Conservation (phyloP, 1,140 invertebrate genomes). For the Hesperophylax magnus region DNA sequence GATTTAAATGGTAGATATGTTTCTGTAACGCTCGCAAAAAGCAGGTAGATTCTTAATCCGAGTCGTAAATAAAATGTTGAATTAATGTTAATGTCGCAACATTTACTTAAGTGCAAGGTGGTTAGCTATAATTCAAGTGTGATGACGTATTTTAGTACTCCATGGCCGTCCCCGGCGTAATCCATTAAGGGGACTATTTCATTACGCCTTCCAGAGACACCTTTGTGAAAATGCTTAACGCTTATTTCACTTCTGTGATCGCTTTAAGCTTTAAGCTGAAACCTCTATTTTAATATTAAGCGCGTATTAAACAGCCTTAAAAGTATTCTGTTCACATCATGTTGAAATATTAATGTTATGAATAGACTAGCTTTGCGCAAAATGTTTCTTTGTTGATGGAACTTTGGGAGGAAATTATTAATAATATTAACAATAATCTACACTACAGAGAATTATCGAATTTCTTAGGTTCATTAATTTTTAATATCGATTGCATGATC, state of each 20-base stretch:
- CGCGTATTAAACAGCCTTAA: too few species aligned
- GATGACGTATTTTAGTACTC: conserved; percentile 54
- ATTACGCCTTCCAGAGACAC: conserved; percentile 48
- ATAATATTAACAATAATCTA: too few species aligned
- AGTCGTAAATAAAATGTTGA: conserved; percentile 57
- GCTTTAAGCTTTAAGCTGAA: conserved; percentile 13
- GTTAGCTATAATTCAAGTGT: conserved; percentile 58
- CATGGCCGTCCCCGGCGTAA: conserved; percentile 36
- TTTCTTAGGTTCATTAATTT: too few species aligned
- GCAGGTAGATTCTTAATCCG: conserved; percentile 55
- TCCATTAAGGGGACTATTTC: conserved; percentile 55
- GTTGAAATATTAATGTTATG: too few species aligned
- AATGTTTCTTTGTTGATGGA: too few species aligned
- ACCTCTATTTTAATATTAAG: not conserved
- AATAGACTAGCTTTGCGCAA: too few species aligned
- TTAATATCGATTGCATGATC: too few species aligned
- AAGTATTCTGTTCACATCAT: too few species aligned
- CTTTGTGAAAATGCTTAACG: conserved; percentile 31
- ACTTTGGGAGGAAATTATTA: too few species aligned
- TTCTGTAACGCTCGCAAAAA: conserved; percentile 44
- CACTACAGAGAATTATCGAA: too few species aligned
- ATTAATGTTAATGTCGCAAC: conserved; percentile 59
- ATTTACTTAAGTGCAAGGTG: conserved; percentile 58
- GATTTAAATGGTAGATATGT: conserved; percentile 49
- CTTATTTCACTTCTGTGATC: conserved; percentile 34